These are phyloP conservation scores for Camponotus fellah DNA, from an alignment of 2,888 invertebrate genomes.

Conservation along the genomic window DNA sequence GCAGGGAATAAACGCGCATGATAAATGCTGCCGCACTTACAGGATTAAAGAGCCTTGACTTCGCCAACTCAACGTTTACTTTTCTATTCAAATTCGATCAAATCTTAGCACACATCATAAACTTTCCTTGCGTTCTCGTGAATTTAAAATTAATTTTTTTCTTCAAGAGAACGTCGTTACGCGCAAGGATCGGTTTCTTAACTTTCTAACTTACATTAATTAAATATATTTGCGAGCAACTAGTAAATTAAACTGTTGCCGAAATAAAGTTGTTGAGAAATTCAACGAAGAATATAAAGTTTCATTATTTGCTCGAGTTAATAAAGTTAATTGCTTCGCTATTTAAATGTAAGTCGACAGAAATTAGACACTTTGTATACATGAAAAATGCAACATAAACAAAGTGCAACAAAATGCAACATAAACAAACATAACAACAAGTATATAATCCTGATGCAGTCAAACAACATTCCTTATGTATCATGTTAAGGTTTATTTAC, in stretches of 20 bases:
- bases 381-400: background rate
- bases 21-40: background rate
- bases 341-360: background rate
- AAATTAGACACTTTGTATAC: background rate
- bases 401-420: background rate
- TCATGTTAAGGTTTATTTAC: background rate
- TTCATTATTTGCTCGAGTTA: background rate
- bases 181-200: background rate
- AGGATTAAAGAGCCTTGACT: background rate
- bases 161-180: background rate
- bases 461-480: background rate
- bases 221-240: background rate
- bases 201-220: background rate
- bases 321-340: background rate
- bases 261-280: constrained; percentile 1
- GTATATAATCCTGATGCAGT: background rate
- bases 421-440: background rate
- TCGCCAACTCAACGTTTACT: background rate
- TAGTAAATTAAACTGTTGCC: background rate
- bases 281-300: constrained; percentile 1
- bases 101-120: background rate
- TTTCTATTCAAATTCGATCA: background rate
- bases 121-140: background rate
- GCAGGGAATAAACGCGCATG: background rate
- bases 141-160: background rate